phyloP scores from a whole-genome alignment of 2,888 invertebrate genomes.

The Dyspetes luteomarginatus region DNA sequence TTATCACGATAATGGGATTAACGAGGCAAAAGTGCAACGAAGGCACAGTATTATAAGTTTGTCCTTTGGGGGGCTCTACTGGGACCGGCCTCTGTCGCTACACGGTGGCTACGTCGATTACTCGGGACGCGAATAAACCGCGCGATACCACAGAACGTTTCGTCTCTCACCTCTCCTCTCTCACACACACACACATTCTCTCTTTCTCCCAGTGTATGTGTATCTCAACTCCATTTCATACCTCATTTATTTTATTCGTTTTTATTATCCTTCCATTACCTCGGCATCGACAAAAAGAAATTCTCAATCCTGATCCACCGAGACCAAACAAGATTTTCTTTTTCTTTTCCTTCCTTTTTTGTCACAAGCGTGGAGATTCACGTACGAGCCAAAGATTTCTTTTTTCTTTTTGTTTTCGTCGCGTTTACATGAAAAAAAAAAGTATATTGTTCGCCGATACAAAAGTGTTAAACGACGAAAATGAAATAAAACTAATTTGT shows the following conservation, averaged over 20 bases:
- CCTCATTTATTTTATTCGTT: background rate
- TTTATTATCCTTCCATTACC: background rate
- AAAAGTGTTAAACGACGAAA: background rate
- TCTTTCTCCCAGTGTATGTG: constrained; percentile 3
- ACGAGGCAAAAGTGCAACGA: constrained; percentile 67
- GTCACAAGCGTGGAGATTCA: background rate
- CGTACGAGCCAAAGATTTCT: background rate
- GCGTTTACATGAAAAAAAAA: constrained; percentile 5
- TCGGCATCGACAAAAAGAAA: background rate
- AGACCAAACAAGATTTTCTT: background rate
- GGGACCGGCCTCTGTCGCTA: constrained; percentile 69
- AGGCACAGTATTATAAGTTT: constrained; percentile 62
- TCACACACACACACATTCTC: background rate
- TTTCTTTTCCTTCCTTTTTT: background rate
- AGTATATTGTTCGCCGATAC: background rate
- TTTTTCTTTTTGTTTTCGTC: background rate
- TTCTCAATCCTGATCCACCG: background rate
- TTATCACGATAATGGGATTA: constrained; percentile 61
- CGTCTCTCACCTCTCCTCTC: constrained; percentile 36
- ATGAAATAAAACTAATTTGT: background rate
- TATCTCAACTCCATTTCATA: too few species aligned
- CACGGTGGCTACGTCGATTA: constrained; percentile 63
- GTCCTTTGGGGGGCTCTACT: constrained; percentile 53
- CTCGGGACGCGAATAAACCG: constrained; percentile 63
- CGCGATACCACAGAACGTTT: constrained; percentile 44